These are phyloP conservation scores for Drosophila saltans DNA, from an alignment of 1,140 invertebrate genomes.

Conservation along the genomic window DNA sequence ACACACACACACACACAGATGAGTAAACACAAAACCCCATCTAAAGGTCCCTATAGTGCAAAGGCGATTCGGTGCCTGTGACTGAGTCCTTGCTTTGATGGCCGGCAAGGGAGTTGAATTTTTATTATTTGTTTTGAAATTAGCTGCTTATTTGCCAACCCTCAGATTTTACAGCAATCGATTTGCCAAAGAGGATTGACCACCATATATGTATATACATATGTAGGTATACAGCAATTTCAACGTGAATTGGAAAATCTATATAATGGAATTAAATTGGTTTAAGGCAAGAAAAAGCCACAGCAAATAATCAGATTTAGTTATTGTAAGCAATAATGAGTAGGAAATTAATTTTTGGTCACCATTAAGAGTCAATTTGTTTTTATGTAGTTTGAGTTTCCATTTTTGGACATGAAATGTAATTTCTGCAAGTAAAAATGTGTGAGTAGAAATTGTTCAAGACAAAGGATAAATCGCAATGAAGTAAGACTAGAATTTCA, in stretches of 20 bases:
- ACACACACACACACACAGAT: conserved; percentile 48
- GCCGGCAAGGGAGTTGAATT: conserved; percentile 30
- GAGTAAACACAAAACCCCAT: conserved; percentile 31
- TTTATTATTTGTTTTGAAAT: conserved; percentile 66
- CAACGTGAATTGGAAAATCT: conserved; percentile 1
- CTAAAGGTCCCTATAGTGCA: conserved; percentile 31
- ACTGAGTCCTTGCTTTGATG: conserved; percentile 53
- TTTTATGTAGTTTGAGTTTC: not conserved
- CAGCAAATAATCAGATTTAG: not conserved
- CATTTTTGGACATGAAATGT: no score
- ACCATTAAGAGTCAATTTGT: not conserved
- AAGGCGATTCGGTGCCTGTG: conserved; percentile 31
- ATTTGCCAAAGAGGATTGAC: conserved; percentile 9
- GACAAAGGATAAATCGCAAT: no score
- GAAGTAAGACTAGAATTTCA: no score
- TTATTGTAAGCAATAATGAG: not conserved
- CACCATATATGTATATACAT: conserved; percentile 6
- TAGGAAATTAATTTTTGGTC: not conserved
- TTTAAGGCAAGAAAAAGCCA: not conserved
- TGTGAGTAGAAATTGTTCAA: no score
- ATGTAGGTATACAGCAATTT: conserved; percentile 19
- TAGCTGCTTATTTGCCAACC: conserved; percentile 57
- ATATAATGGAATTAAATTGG: not conserved
- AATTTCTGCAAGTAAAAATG: no score
- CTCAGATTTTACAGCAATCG: conserved; percentile 26